phyloP scores from a whole-genome alignment of 1,140 invertebrate genomes.

The Aplysia californica region DNA sequence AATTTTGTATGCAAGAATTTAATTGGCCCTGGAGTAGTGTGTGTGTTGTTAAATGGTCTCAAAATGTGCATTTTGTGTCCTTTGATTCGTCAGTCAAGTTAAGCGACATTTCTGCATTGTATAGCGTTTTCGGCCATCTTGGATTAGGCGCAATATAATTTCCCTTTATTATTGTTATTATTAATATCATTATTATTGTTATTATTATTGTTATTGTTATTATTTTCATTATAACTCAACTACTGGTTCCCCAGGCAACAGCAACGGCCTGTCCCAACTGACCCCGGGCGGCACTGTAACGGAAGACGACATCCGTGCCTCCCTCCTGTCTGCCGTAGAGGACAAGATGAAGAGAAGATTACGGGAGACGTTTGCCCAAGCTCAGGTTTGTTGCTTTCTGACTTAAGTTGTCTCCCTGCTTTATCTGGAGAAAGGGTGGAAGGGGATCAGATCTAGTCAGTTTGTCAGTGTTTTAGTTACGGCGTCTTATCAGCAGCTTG shows the following conservation, averaged over 20 bases:
- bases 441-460: too few species aligned
- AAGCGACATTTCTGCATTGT: not conserved
- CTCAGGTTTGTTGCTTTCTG: too few species aligned
- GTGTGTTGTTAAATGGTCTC: too few species aligned
- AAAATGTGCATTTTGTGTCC: too few species aligned
- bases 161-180: not conserved
- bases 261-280: not conserved
- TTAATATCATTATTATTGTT: not conserved
- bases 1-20: too few species aligned
- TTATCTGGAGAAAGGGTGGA: too few species aligned
- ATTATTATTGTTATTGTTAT: not conserved
- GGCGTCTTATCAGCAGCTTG: too few species aligned
- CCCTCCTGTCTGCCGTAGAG: slow-evolving; percentile 92
- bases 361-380: slow-evolving; percentile 89
- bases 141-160: not conserved
- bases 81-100: too few species aligned
- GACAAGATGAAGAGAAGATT: slow-evolving; percentile 90
- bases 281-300: slow-evolving; percentile 72
- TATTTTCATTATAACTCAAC: too few species aligned
- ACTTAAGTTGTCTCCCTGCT: too few species aligned
- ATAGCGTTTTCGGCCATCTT: not conserved
- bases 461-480: too few species aligned
- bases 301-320: slow-evolving; percentile 94
- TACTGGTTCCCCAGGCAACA: not conserved
- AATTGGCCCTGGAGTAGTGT: too few species aligned